phyloP scores from a whole-genome alignment of 2,797 vertebrate species.

The Hipposideros larvatus region DNA sequence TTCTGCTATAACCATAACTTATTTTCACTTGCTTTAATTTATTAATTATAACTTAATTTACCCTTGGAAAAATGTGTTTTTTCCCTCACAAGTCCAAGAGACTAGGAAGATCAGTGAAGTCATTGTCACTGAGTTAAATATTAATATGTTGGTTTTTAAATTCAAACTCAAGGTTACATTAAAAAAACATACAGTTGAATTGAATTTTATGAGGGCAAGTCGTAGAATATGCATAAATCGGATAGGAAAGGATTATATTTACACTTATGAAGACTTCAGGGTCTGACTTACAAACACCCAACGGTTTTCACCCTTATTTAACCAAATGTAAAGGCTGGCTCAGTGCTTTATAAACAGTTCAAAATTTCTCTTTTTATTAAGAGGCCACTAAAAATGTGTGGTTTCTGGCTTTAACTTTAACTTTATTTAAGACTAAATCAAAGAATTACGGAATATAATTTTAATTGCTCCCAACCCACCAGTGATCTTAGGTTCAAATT shows the following conservation, averaged over 20 bases:
- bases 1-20: not conserved
- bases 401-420: not conserved
- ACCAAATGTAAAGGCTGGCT: too few relatives aligned
- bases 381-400: not conserved
- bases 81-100: not conserved
- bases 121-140: not conserved
- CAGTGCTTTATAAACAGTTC: not conserved
- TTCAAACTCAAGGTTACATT: not conserved
- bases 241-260: not conserved
- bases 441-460: conserved; percentile 46
- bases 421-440: conserved; percentile 39
- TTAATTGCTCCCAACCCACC: not conserved
- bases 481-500: conserved; percentile 45
- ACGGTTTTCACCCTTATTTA: not conserved
- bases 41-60: conserved; percentile 11
- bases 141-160: not conserved
- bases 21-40: conserved; percentile 11
- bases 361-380: not conserved
- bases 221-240: not conserved
- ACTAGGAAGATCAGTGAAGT: not conserved
- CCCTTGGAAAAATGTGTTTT: not conserved
- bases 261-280: not conserved
- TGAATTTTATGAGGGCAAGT: not conserved
- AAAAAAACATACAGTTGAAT: not conserved
- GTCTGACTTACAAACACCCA: not conserved